phyloP scores from a whole-genome alignment of 2,113 vertebrate genomes.

The Hydrochoerus hydrochaeris region DNA sequence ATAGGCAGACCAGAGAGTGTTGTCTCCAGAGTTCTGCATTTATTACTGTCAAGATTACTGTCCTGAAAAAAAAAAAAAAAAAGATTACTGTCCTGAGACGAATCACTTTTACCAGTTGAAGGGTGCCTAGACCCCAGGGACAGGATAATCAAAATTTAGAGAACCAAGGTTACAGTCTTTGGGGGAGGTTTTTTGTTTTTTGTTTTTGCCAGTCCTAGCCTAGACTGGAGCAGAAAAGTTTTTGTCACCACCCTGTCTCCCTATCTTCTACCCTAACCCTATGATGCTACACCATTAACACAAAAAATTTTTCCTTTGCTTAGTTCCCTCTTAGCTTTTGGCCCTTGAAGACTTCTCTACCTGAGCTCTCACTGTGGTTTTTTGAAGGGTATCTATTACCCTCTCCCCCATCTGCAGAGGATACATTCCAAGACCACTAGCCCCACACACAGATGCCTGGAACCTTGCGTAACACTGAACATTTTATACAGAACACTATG shows the following conservation, averaged over 20 bases:
- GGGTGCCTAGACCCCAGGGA: neutral
- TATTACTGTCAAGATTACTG: neutral
- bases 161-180: neutral
- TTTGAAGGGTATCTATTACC: neutral
- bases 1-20: accelerated
- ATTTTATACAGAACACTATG: neutral
- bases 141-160: neutral
- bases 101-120: neutral
- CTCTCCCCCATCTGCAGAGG: too few relatives aligned
- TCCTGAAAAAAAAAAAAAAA: too few relatives aligned
- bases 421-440: neutral
- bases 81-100: neutral
- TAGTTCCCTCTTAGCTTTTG: neutral
- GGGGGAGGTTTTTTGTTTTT: too few relatives aligned
- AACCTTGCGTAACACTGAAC: neutral
- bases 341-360: neutral
- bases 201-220: neutral
- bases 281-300: neutral
- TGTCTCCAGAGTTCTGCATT: neutral
- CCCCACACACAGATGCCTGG: neutral
- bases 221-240: neutral
- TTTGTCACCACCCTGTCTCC: neutral
- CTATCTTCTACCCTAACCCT: accelerated
- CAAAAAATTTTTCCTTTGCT: neutral
- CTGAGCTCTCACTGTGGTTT: neutral